Percentiles rank a stretch among this genome's conserved stretches.
Evolutionary conservation across 2,888 invertebrate species (phyloP).

Genomic region (Boloria selene): DNA sequence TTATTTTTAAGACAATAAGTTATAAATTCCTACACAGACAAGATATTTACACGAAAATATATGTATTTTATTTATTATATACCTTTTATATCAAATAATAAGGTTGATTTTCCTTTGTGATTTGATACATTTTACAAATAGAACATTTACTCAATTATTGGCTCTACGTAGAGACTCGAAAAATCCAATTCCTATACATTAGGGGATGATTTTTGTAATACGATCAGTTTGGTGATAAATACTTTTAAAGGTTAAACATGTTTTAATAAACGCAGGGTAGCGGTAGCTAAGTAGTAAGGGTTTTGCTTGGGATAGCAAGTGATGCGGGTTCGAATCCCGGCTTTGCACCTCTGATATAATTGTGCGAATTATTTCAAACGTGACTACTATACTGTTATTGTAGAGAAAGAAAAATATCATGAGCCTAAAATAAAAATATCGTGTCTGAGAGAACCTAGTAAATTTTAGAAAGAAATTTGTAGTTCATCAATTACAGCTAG

Average conservation of each 20-base stretch:
- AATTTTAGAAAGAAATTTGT: too few relatives aligned
- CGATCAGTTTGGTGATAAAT: slow-evolving; percentile 5
- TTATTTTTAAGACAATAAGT: neutral
- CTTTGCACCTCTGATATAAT: too few relatives aligned
- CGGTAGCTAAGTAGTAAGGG: neutral
- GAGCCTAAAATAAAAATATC: too few relatives aligned
- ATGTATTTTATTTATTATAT: neutral
- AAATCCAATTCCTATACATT: slow-evolving; percentile 14
- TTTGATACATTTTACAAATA: neutral
- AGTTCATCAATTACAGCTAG: too few relatives aligned
- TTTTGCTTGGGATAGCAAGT: too few relatives aligned
- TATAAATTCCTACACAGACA: neutral
- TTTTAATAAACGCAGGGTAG: neutral
- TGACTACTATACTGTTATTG: too few relatives aligned
- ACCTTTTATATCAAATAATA: slow-evolving; percentile 1
- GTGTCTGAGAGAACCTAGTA: too few relatives aligned
- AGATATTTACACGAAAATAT: neutral
- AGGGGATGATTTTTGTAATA: slow-evolving; percentile 2
- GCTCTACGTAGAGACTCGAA: slow-evolving; percentile 12
- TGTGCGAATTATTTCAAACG: too few relatives aligned
- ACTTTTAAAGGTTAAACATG: slow-evolving; percentile 17
- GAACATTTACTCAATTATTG: slow-evolving; percentile 12
- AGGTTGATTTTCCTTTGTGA: neutral
- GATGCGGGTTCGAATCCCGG: too few relatives aligned
- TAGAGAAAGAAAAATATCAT: too few relatives aligned